phyloP scores from a whole-genome alignment of 2,797 vertebrate genomes.

The Onychomys torridus region DNA sequence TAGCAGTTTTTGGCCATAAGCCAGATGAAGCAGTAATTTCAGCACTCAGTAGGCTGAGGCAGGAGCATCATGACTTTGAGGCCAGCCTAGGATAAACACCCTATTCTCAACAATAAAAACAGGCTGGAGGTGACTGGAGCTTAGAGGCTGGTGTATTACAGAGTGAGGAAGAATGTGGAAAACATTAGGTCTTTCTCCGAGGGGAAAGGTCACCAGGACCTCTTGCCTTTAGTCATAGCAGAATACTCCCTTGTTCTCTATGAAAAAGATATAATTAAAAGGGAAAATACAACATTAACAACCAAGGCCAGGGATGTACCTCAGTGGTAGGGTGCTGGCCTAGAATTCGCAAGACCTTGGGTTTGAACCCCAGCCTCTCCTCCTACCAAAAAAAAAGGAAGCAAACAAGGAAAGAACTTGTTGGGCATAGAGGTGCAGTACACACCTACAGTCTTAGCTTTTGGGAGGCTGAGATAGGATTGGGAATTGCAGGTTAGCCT shows the following conservation, averaged over 20 bases:
- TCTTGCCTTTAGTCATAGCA: conserved; percentile 55
- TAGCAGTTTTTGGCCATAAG: not conserved
- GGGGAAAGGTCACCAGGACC: not conserved
- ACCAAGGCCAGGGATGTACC: not conserved
- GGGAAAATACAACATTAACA: not conserved
- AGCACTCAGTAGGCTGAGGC: not conserved
- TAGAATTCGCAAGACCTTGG: not conserved
- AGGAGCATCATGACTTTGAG: not conserved
- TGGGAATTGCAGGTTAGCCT: not conserved
- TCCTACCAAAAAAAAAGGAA: not conserved
- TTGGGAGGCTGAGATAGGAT: not conserved
- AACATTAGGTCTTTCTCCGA: not conserved
- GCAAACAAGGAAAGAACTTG: not conserved
- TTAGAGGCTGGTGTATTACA: not conserved
- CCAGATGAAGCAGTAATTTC: not conserved
- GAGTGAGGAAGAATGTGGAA: not conserved
- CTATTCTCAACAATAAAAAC: not conserved
- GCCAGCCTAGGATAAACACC: not conserved
- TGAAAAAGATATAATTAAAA: conserved; percentile 43
- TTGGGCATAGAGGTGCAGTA: not conserved
- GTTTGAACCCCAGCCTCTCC: not conserved
- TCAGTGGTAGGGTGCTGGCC: not conserved
- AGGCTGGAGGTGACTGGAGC: not conserved
- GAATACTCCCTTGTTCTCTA: not conserved
- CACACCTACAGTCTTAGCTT: too few species aligned